Evolutionary conservation across 1,140 invertebrate genomes (phyloP).

Genomic region (Whitmania pigra): DNA sequence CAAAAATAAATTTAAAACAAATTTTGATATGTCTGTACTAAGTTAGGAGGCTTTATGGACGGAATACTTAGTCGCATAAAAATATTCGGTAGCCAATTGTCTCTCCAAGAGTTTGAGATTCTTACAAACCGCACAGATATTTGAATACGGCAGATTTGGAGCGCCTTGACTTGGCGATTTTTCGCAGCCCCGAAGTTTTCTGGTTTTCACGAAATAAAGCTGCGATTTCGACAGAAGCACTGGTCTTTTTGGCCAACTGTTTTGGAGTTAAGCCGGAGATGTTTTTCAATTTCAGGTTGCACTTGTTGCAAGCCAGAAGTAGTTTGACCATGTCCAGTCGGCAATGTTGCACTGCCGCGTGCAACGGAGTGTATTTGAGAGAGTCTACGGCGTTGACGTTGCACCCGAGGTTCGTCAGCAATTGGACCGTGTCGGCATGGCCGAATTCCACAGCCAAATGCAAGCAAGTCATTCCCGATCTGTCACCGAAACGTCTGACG

Average conservation of each 20-base stretch:
- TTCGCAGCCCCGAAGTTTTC: too few species aligned
- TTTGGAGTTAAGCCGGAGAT: neutral
- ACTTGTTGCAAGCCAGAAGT: conserved; percentile 11
- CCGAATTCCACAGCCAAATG: conserved; percentile 45
- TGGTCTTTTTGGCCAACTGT: neutral
- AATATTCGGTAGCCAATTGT: too few species aligned
- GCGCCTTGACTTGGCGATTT: neutral
- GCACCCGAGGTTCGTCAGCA: neutral
- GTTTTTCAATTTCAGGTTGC: conserved; percentile 1
- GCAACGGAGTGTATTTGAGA: neutral
- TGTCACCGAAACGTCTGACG: conserved; percentile 16
- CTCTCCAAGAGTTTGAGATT: too few species aligned
- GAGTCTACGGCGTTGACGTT: conserved; percentile 19
- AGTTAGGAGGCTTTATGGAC: too few species aligned
- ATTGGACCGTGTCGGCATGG: conserved; percentile 40
- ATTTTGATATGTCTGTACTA: too few species aligned
- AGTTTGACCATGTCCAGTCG: conserved; percentile 18
- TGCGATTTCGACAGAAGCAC: neutral
- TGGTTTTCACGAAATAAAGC: neutral
- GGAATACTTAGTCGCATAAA: too few species aligned
- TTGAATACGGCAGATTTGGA: neutral
- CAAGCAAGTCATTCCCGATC: conserved; percentile 40
- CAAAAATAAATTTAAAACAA: too few species aligned
- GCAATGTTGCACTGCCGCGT: conserved; percentile 18
- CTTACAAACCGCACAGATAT: conserved; percentile 2